Conservation (phyloP, 1,140 invertebrate genomes). For the Steinernema feltiae region DNA sequence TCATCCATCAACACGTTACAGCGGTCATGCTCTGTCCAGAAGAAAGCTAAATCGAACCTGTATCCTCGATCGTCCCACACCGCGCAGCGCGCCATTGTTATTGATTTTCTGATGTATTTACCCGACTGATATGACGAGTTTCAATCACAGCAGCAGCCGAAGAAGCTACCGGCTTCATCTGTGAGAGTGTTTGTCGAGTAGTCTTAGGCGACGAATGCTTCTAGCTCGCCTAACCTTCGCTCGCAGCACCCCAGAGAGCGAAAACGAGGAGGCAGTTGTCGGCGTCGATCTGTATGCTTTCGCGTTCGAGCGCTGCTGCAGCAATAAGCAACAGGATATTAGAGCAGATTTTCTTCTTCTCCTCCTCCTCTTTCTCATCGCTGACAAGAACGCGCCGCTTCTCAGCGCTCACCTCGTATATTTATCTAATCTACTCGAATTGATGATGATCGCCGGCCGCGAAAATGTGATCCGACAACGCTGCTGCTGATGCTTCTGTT, state of each 20-base stretch:
- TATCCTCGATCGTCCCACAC: background rate
- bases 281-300: constrained; percentile 3
- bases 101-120: background rate
- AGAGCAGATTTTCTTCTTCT: background rate
- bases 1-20: background rate
- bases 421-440: background rate
- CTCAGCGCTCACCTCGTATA: background rate
- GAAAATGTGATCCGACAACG: background rate
- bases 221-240: background rate
- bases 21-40: background rate
- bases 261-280: constrained; percentile 3
- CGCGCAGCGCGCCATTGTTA: background rate
- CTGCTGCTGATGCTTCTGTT: too few relatives aligned
- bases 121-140: background rate
- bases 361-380: background rate
- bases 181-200: background rate
- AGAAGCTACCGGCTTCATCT: background rate
- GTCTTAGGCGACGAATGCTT: background rate
- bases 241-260: background rate
- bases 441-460: background rate
- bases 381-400: background rate
- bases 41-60: background rate
- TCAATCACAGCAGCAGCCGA: background rate
- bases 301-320: background rate
- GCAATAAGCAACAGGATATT: background rate